Evolutionary conservation across 2,888 invertebrate genomes (phyloP).

Genomic region (Drosophila recens): DNA sequence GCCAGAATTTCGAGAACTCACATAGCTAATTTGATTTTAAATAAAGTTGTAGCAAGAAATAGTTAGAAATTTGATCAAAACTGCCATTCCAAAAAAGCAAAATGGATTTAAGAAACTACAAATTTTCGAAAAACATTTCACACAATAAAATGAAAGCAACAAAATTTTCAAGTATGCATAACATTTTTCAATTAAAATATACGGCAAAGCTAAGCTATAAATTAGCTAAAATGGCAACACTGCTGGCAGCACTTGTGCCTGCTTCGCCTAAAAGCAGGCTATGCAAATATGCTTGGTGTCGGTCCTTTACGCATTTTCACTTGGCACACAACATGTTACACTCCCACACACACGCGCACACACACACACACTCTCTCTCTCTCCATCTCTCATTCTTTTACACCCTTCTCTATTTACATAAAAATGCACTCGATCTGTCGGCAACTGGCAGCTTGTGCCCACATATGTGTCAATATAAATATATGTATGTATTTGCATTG

Average conservation of each 20-base stretch:
- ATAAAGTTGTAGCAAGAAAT: not conserved
- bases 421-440: slow-evolving; percentile 77
- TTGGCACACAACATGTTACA: slow-evolving; percentile 46
- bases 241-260: not conserved
- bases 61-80: no score
- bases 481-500: slow-evolving; percentile 38
- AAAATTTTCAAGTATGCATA: not conserved
- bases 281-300: slow-evolving; percentile 71
- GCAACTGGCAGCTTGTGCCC: slow-evolving; percentile 35
- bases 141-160: no score
- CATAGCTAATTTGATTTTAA: not conserved
- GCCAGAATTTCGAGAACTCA: not conserved
- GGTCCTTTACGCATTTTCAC: slow-evolving; percentile 72
- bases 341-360: slow-evolving; percentile 16
- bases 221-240: not conserved
- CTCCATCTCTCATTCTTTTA: not conserved
- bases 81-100: no score
- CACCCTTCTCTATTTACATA: slow-evolving; percentile 66
- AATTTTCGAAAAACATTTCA: no score
- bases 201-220: not conserved
- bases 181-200: not conserved
- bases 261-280: slow-evolving; percentile 55
- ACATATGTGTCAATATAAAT: slow-evolving; percentile 63
- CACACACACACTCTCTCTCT: not conserved
- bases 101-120: no score